Conservation (phyloP, 2,113 vertebrate genomes). For the Acanthisitta chloris region DNA sequence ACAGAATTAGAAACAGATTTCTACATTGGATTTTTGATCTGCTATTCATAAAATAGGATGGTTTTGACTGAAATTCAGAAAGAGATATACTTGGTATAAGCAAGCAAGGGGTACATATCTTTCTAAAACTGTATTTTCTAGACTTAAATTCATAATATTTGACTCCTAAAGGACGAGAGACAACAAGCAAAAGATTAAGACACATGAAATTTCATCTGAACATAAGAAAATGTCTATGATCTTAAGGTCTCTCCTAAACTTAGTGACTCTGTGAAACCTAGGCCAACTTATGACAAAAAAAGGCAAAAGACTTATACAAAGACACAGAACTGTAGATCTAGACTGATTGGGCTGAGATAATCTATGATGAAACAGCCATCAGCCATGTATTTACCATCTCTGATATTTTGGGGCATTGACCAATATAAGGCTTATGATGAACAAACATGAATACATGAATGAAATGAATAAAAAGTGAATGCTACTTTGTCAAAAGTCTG, state of each 20-base stretch:
- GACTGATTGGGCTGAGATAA: too few relatives aligned
- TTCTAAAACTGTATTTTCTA: neutral
- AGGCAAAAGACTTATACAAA: too few relatives aligned
- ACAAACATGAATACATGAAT: too few relatives aligned
- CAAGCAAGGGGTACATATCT: neutral
- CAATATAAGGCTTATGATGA: too few relatives aligned
- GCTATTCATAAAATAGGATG: neutral
- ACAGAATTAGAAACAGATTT: neutral
- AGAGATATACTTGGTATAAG: neutral
- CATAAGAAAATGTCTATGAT: neutral
- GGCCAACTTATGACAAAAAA: too few relatives aligned
- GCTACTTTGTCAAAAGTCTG: neutral
- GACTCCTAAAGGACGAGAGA: neutral
- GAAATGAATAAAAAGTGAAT: neutral
- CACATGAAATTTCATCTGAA: neutral
- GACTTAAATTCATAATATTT: neutral
- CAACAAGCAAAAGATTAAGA: neutral
- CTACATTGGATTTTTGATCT: neutral
- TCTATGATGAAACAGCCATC: neutral
- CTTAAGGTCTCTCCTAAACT: neutral
- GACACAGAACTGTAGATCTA: too few relatives aligned
- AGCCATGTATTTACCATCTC: neutral
- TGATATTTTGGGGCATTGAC: neutral
- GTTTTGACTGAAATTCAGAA: neutral
- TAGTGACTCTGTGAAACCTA: neutral